Base-by-base conservation (phyloP, 2,888 invertebrate species). In the Spodoptera exigua region DNA sequence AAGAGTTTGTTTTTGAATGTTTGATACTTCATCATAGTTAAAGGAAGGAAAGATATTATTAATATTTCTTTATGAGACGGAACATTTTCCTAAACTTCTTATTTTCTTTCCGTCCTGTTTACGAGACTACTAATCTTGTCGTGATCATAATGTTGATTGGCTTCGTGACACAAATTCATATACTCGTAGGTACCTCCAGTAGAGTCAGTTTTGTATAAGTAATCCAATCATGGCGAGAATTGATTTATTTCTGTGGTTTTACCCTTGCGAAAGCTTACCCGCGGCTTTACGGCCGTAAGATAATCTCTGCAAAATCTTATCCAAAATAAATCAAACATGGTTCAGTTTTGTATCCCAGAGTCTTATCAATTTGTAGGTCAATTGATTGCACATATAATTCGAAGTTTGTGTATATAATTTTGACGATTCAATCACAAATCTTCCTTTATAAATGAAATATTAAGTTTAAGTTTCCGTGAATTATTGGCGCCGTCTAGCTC, bases 271-370 rank as follows among this genome's bases (percentile, higher is more conserved):
- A 55, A 66, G 51, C 51, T 52, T 46, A 47, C 21, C 39, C 41
- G 46, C 36, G 32, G 49, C 47, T 55, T 52, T 46, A 60, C 40
- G 51, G 13, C 48, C 51, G 46, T 52, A 61, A 61, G 54, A 55
- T 61, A 52, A 70, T 70, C 59, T 52, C 49, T 40, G 49, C 53
- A 36, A 67, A 70, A 70, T 52, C 51, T 69, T 71, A 69, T 73
- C 74, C 74, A 68, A 51, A 70, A 73, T 70, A 74, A 59, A 70
- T 73, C 62, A 62, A 32, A 35, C 16, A 51, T 32, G 46, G 41
- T 51, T 69, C 48, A 69, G 60, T 69, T 57, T 51, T 43, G 63
- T 74, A 69, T 59, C 55, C 56, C 57, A 59, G 44, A 74, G 69
- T 68, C 59, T 63, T 68, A 62, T 62, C 48, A 46, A 62, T 56